Evolutionary conservation across 37 sponge, comb jelly and placozoan genomes (phyloP).

Genomic region (Oscarella lobularis): DNA sequence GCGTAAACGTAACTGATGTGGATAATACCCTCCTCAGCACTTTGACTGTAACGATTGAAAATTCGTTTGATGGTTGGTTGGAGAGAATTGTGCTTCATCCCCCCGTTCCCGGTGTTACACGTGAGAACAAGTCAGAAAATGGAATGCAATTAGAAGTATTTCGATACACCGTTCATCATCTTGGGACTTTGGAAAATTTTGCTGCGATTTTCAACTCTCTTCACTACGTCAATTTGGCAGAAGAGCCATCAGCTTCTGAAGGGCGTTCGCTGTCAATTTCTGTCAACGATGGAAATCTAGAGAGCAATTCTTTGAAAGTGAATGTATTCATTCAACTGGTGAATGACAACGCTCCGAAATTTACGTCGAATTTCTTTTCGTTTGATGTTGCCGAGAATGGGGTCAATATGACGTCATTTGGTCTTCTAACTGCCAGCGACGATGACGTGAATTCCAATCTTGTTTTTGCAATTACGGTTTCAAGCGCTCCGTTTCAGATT

Average conservation of each 20-base stretch:
- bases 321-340: conserved; percentile 34
- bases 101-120: not conserved
- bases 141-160: not conserved
- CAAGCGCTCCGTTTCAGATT: conserved; percentile 2
- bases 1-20: not conserved
- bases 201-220: not conserved
- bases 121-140: not conserved
- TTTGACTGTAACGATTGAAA: not conserved
- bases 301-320: conserved; percentile 24
- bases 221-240: not conserved
- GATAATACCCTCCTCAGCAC: not conserved
- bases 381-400: conserved; percentile 2
- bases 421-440: conserved; percentile 33
- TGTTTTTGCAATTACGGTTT: not conserved
- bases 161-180: not conserved
- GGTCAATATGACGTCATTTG: not conserved
- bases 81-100: not conserved
- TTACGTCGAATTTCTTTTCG: not conserved
- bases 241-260: not conserved
- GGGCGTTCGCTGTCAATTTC: not conserved
- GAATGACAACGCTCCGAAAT: conserved; percentile 53
- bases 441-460: conserved; percentile 26
- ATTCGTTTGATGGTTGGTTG: not conserved
- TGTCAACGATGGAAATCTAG: conserved; percentile 43
- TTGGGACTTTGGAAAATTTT: not conserved